phyloP scores from a whole-genome alignment of 2,113 vertebrate genomes.

The Malurus melanocephalus region DNA sequence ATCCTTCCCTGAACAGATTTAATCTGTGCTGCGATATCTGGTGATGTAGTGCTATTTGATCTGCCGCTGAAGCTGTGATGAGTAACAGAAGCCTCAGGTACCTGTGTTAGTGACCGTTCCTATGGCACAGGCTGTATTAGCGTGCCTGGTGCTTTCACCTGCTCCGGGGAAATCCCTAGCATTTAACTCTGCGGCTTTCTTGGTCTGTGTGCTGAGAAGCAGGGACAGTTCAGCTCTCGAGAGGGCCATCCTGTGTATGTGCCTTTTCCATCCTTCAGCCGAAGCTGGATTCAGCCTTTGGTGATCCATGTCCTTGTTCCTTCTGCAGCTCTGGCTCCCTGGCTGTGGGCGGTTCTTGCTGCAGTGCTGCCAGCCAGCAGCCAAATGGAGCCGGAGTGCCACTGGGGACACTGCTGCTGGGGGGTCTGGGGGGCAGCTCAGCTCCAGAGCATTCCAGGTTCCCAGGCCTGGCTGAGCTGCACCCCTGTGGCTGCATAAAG shows the following conservation, averaged over 20 bases:
- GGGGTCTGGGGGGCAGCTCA: neutral
- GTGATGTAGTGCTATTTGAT: neutral
- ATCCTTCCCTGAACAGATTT: neutral
- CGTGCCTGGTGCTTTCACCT: neutral
- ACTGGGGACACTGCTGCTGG: fast-evolving
- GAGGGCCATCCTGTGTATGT: neutral
- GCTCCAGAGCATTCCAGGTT: fast-evolving
- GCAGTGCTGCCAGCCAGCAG: neutral
- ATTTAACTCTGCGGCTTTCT: neutral
- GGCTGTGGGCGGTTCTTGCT: neutral
- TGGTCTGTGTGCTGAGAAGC: neutral
- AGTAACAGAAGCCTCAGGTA: neutral
- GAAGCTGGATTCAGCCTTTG: neutral
- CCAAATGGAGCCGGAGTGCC: fast-evolving
- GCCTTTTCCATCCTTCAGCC: neutral
- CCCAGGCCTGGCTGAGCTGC: neutral
- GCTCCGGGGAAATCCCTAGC: neutral
- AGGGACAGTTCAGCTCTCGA: neutral
- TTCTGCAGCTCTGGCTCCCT: neutral
- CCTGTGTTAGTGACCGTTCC: neutral
- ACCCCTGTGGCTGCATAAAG: neutral
- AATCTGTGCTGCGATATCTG: neutral
- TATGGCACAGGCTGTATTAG: neutral
- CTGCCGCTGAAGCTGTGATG: neutral
- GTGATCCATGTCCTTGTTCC: neutral